These are phyloP conservation scores for Papilio aristodemus DNA, from an alignment of 1,140 invertebrate genomes.

Conservation along the genomic window DNA sequence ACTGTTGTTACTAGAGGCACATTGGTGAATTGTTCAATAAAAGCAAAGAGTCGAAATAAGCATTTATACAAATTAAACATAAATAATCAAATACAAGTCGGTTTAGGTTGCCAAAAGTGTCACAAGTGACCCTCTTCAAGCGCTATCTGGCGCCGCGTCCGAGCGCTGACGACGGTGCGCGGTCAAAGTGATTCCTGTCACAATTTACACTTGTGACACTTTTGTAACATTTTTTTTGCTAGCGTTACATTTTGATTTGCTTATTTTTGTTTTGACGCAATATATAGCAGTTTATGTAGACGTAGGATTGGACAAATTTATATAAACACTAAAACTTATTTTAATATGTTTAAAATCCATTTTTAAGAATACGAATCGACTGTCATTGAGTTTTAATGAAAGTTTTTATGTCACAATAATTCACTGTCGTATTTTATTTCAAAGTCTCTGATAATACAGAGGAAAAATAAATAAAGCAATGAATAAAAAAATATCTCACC, in stretches of 20 bases:
- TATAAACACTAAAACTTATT: too few species aligned
- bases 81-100: slow-evolving; percentile 21
- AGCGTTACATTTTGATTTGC: slow-evolving; percentile 22
- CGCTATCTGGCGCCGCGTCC: slow-evolving; percentile 27
- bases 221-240: slow-evolving; percentile 21
- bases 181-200: slow-evolving; percentile 28
- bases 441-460: slow-evolving; percentile 15
- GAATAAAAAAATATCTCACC: slow-evolving; percentile 52
- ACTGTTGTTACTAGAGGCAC: too few species aligned
- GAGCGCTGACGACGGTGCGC: slow-evolving; percentile 31
- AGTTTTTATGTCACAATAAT: not conserved
- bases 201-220: slow-evolving; percentile 29
- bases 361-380: not conserved
- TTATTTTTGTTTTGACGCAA: slow-evolving; percentile 7
- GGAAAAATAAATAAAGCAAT: slow-evolving; percentile 33
- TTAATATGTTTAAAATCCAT: not conserved
- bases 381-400: not conserved
- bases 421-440: not conserved
- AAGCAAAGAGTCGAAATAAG: too few species aligned
- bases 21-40: too few species aligned
- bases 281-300: too few species aligned
- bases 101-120: slow-evolving; percentile 11
- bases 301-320: too few species aligned
- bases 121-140: slow-evolving; percentile 32
- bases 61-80: slow-evolving; percentile 19